These are phyloP conservation scores for Heterotis niloticus DNA, from an alignment of 2,113 vertebrate species.

Conservation along the genomic window DNA sequence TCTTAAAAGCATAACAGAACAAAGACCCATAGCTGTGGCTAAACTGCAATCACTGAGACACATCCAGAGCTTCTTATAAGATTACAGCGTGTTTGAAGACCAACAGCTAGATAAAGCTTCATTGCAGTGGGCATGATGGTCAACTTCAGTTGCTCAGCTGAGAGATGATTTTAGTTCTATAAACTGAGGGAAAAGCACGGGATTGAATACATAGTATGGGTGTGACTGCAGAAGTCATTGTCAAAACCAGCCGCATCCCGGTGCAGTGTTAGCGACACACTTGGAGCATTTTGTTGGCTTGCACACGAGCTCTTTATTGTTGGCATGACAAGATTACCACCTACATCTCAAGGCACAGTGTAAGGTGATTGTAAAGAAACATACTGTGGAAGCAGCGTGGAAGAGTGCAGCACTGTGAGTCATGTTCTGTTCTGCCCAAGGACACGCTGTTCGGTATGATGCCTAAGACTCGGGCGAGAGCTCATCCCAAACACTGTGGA, in stretches of 20 bases:
- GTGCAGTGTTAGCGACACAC: not conserved
- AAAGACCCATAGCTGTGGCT: too few species aligned
- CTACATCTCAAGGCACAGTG: not conserved
- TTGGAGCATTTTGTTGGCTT: not conserved
- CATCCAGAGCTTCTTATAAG: too few species aligned
- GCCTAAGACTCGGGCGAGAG: not conserved
- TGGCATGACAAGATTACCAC: not conserved
- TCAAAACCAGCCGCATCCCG: not conserved
- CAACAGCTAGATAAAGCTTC: not conserved
- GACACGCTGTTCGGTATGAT: not conserved
- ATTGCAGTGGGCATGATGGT: not conserved
- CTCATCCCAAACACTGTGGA: not conserved
- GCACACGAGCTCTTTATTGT: not conserved
- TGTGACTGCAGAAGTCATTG: not conserved
- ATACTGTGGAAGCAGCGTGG: not conserved
- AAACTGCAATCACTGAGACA: too few species aligned
- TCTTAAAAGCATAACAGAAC: too few species aligned
- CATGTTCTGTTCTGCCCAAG: constrained; percentile 3
- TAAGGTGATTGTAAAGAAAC: not conserved
- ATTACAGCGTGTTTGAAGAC: not conserved
- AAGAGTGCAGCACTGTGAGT: not conserved
- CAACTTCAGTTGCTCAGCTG: not conserved
- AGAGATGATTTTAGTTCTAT: not conserved
- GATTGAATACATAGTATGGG: not conserved
- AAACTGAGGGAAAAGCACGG: not conserved